Evolutionary conservation across 1,140 invertebrate species (phyloP).

Genomic region (Saccostrea cuccullata): DNA sequence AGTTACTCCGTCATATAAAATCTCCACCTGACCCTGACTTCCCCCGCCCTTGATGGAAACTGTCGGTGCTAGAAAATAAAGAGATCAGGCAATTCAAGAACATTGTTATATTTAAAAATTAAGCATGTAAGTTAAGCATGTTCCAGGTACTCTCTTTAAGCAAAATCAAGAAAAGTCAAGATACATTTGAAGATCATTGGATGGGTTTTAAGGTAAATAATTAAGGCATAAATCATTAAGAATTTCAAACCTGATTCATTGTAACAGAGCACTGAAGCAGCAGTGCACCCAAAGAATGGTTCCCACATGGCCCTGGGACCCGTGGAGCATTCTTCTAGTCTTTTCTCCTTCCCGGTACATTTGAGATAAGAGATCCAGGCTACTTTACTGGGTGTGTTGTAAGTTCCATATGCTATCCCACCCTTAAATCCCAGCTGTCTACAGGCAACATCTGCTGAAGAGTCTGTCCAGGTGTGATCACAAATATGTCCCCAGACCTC

Average conservation of each 20-base stretch:
- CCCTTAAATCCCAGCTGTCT: constrained; percentile 55
- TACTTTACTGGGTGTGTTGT: constrained; percentile 41
- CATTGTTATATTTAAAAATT: no score
- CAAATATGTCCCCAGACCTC: constrained; percentile 89
- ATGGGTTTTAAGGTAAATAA: no score
- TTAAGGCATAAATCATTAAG: no score
- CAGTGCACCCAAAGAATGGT: constrained; percentile 49
- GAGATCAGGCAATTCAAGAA: not conserved
- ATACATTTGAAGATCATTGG: no score
- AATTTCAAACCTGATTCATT: constrained; percentile 42
- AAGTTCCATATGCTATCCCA: constrained; percentile 60
- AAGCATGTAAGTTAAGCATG: no score
- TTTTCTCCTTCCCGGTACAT: constrained; percentile 59
- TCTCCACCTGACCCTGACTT: constrained; percentile 83
- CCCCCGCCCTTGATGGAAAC: constrained; percentile 45
- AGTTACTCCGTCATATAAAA: constrained; percentile 84
- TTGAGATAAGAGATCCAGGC: constrained; percentile 79
- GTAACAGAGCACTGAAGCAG: constrained; percentile 64
- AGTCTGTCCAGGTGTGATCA: constrained; percentile 86
- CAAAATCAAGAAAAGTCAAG: no score
- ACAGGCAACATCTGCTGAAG: constrained; percentile 80
- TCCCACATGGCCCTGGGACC: constrained; percentile 56
- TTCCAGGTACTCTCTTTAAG: no score
- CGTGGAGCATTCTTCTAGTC: constrained; percentile 53
- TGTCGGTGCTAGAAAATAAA: constrained; percentile 40